phyloP scores from a whole-genome alignment of 35 echinoderm and acorn worm genomes.

The Heliocidaris erythrogramma region DNA sequence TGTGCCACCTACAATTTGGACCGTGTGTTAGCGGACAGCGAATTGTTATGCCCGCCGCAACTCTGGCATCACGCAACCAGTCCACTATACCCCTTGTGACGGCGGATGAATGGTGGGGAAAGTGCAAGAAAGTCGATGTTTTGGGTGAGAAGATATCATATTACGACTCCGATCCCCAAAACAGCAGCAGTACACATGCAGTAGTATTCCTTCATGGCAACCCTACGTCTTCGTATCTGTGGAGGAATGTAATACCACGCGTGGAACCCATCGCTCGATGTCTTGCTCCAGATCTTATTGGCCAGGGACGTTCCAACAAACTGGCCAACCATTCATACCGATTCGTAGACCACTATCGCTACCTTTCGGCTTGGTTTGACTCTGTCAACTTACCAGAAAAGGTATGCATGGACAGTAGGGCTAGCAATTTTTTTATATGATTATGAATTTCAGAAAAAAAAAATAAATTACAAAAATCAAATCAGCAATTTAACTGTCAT shows the following conservation, averaged over 20 bases:
- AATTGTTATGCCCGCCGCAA: background rate
- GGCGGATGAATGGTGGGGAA: constrained; percentile 85
- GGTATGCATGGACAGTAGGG: constrained; percentile 18
- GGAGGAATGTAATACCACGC: constrained; percentile 85
- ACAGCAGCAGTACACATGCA: constrained; percentile 45
- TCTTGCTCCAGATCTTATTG: constrained; percentile 93
- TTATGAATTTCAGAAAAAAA: too few relatives aligned
- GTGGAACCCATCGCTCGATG: constrained; percentile 69
- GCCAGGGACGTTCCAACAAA: constrained; percentile 83
- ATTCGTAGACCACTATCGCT: constrained; percentile 84
- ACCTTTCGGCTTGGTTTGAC: constrained; percentile 89
- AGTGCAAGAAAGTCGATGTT: constrained; percentile 66
- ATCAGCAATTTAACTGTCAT: background rate
- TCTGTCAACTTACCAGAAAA: constrained; percentile 73
- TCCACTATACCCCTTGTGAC: constrained; percentile 35
- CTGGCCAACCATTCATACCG: constrained; percentile 61
- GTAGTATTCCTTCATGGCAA: constrained; percentile 90
- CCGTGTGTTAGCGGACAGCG: background rate
- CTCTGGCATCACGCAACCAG: background rate
- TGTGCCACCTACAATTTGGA: background rate
- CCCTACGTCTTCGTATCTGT: constrained; percentile 93
- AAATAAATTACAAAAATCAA: too few relatives aligned
- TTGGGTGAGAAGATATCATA: constrained; percentile 83
- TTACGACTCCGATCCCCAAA: constrained; percentile 79
- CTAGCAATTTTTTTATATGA: too few relatives aligned